Evolutionary conservation across 2,113 vertebrate genomes (phyloP).

Genomic region (Acrocephalus arundinaceus): DNA sequence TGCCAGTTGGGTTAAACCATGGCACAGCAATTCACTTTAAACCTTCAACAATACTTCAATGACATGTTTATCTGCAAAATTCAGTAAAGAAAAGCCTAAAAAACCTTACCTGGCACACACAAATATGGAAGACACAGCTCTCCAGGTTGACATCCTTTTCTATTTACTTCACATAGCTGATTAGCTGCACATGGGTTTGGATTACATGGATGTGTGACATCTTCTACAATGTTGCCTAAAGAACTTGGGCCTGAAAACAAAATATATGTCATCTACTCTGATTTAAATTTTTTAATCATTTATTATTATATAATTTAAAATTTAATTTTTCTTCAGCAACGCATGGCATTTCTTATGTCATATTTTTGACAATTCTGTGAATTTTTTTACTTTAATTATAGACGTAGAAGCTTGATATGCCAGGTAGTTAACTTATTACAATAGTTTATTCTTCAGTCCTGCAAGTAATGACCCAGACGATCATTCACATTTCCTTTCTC

Average conservation of each 20-base stretch:
- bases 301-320: no score
- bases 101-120: constrained; percentile 86
- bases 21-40: not conserved
- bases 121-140: constrained; percentile 88
- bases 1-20: not conserved
- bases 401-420: not conserved
- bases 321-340: not conserved
- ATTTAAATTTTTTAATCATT: not conserved
- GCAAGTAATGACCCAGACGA: not conserved
- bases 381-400: not conserved
- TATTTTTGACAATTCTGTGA: not conserved
- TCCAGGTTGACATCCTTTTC: constrained; percentile 86
- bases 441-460: not conserved
- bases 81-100: not conserved
- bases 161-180: constrained; percentile 94
- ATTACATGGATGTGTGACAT: constrained; percentile 97
- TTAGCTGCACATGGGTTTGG: constrained; percentile 93
- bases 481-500: not conserved
- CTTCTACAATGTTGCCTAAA: constrained; percentile 83
- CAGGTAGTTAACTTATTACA: not conserved
- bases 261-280: not conserved
- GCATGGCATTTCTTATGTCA: not conserved
- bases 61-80: not conserved
- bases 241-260: constrained; percentile 84
- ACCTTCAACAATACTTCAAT: not conserved